phyloP scores from a whole-genome alignment of 2,888 invertebrate genomes.

The Chouioia cunea region DNA sequence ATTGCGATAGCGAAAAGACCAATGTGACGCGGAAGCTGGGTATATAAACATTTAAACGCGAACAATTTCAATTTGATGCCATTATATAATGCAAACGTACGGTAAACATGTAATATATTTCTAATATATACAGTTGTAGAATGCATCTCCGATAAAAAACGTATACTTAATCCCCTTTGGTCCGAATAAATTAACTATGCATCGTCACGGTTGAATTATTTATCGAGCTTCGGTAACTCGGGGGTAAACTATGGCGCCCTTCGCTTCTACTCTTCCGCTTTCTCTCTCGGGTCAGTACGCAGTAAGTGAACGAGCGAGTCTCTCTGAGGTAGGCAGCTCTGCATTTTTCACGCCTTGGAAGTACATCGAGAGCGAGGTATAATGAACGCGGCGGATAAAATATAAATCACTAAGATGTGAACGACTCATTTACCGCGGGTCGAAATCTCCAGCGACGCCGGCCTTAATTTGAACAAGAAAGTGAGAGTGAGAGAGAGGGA shows the following conservation, averaged over 20 bases:
- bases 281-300: background rate
- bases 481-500: slow-evolving; percentile 8
- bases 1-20: too few relatives aligned
- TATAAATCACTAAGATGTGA: slow-evolving; percentile 44
- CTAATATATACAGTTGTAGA: background rate
- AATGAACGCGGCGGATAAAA: slow-evolving; percentile 46
- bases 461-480: slow-evolving; percentile 33
- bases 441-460: slow-evolving; percentile 22
- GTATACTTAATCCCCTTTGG: slow-evolving; percentile 45
- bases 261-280: too few relatives aligned
- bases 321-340: slow-evolving; percentile 16
- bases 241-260: background rate
- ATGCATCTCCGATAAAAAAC: slow-evolving; percentile 48
- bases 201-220: slow-evolving; percentile 51
- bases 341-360: slow-evolving; percentile 45
- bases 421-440: slow-evolving; percentile 41
- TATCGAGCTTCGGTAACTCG: slow-evolving; percentile 33
- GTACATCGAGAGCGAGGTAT: slow-evolving; percentile 4
- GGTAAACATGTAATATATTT: background rate
- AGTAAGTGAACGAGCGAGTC: background rate
- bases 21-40: background rate
- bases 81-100: background rate
- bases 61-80: slow-evolving; percentile 14
- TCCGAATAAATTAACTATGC: slow-evolving; percentile 51
- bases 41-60: slow-evolving; percentile 31